phyloP scores from a whole-genome alignment of 2,113 vertebrate genomes.

The Semnornis frantzii region DNA sequence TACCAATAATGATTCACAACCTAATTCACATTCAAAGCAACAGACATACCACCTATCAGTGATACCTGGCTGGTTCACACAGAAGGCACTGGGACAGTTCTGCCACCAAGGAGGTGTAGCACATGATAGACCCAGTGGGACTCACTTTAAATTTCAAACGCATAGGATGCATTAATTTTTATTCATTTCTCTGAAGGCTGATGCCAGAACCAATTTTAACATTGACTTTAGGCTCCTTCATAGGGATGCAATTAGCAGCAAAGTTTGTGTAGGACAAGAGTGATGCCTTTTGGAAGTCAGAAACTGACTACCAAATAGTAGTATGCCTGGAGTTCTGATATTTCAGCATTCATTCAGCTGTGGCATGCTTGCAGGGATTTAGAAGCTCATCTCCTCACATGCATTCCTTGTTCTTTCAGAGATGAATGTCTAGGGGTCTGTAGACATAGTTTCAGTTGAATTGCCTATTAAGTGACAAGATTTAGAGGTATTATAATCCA shows the following conservation, averaged over 20 bases:
- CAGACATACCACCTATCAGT: neutral
- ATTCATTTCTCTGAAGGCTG: neutral
- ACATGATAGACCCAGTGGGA: neutral
- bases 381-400: neutral
- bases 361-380: neutral
- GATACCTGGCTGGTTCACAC: neutral
- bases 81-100: neutral
- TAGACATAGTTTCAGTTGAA: neutral
- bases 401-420: neutral
- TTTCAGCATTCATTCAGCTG: neutral
- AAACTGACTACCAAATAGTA: neutral
- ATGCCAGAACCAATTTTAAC: neutral
- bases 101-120: neutral
- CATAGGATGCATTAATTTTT: neutral
- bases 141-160: neutral
- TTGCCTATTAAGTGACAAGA: neutral
- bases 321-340: neutral
- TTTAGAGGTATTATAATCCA: neutral
- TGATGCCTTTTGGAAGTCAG: neutral
- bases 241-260: neutral
- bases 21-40: neutral
- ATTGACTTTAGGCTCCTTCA: neutral
- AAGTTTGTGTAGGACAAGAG: neutral
- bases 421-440: neutral
- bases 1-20: neutral